Evolutionary conservation across 2,113 vertebrate genomes (phyloP).

Genomic region (Tapirus terrestris): DNA sequence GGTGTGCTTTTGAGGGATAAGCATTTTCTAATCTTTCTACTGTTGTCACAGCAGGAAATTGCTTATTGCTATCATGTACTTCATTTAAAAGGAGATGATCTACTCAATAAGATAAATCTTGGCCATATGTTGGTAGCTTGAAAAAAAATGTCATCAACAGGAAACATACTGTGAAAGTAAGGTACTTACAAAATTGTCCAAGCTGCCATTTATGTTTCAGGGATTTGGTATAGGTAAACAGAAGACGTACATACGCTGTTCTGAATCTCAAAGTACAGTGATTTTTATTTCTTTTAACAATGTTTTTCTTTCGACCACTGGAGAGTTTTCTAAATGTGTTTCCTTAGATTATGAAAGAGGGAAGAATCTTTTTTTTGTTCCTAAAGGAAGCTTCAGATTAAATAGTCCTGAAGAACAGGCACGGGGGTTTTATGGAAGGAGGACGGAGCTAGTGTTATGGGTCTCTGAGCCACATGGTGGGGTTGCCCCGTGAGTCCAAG

Average conservation of each 20-base stretch:
- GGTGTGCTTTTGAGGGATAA: constrained; percentile 19
- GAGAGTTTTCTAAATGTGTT: background rate
- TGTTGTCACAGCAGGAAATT: constrained; percentile 68
- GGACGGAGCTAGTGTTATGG: too few species aligned
- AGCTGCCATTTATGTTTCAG: background rate
- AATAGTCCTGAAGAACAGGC: background rate
- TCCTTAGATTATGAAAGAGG: background rate
- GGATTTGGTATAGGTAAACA: background rate
- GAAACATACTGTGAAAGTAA: constrained; percentile 29
- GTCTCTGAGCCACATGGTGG: too few species aligned
- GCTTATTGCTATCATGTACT: constrained; percentile 66
- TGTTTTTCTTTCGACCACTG: background rate
- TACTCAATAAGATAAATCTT: constrained; percentile 71
- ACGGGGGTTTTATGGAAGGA: too few species aligned
- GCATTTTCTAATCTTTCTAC: constrained; percentile 57
- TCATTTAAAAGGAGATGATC: constrained; percentile 69
- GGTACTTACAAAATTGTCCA: background rate
- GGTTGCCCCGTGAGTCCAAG: background rate
- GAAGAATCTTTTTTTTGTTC: background rate
- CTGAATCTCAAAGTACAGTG: background rate
- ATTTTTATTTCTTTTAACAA: background rate
- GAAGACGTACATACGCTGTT: background rate
- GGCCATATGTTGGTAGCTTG: constrained; percentile 72
- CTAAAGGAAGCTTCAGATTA: background rate
- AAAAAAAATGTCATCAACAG: constrained; percentile 53